Percentiles rank a stretch among this genome's conserved stretches.
Conservation (phyloP, 2,888 invertebrate genomes). For the Chrysopilus asiliformis region DNA sequence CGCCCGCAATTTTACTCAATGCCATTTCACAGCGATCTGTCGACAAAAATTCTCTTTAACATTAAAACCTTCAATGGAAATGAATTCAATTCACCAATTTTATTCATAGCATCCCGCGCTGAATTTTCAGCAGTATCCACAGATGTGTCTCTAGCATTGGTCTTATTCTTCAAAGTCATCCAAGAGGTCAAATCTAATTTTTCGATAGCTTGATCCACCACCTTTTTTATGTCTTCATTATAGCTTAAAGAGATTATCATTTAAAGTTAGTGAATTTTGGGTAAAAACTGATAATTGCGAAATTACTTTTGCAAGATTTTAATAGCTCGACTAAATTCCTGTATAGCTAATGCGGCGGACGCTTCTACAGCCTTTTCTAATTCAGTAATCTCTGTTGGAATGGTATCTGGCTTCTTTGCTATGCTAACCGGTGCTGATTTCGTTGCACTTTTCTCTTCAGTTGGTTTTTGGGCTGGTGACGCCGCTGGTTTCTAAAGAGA, state of each 20-base stretch:
- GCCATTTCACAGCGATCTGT: slow-evolving; percentile 28
- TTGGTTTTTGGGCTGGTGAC: slow-evolving; percentile 3
- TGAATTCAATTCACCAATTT: slow-evolving; percentile 36
- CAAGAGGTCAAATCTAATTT: slow-evolving; percentile 44
- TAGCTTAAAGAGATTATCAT: slow-evolving; percentile 28
- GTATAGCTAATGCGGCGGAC: slow-evolving; percentile 48
- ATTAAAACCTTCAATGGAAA: neutral
- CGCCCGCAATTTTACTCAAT: slow-evolving; percentile 24
- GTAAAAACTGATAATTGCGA: neutral
- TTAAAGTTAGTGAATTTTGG: neutral
- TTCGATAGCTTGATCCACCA: slow-evolving; percentile 50
- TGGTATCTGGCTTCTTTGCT: slow-evolving; percentile 27
- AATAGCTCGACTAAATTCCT: slow-evolving; percentile 51
- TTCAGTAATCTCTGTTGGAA: slow-evolving; percentile 38
- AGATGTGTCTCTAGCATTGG: slow-evolving; percentile 42
- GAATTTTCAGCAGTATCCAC: slow-evolving; percentile 45
- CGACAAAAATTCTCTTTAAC: slow-evolving; percentile 1
- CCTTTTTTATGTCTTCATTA: slow-evolving; percentile 37
- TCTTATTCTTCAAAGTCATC: slow-evolving; percentile 43
- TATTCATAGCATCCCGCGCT: slow-evolving; percentile 43
- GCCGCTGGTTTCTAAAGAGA: slow-evolving; percentile 8
- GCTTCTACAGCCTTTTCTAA: slow-evolving; percentile 43
- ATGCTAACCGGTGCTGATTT: slow-evolving; percentile 16
- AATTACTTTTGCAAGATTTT: slow-evolving; percentile 38
- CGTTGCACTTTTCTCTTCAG: slow-evolving; percentile 3